Evolutionary conservation across 2,113 vertebrate genomes (phyloP).

Genomic region (Pygoscelis adeliae): DNA sequence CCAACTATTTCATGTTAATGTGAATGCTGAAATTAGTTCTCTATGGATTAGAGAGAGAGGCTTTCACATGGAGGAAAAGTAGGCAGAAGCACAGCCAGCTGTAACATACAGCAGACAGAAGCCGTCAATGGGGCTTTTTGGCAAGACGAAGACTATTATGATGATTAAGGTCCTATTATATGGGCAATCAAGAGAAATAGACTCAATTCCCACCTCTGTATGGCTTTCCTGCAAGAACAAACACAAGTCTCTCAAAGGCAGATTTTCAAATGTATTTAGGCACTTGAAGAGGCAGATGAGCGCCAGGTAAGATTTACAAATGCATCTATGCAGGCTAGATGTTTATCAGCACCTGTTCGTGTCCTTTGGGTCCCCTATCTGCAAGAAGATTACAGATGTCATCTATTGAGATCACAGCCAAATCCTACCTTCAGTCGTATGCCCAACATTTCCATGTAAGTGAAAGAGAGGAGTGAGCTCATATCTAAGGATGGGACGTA

Average conservation of each 20-base stretch:
- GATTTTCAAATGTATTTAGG: background rate
- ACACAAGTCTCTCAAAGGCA: background rate
- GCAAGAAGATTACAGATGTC: background rate
- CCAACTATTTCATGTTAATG: background rate
- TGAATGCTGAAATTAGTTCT: background rate
- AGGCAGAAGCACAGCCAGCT: background rate
- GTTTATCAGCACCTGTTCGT: background rate
- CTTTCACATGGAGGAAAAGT: background rate
- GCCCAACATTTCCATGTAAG: slow-evolving; percentile 8
- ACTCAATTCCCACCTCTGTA: background rate
- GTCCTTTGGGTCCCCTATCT: background rate
- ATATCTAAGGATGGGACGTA: slow-evolving; percentile 31
- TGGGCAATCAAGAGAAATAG: background rate
- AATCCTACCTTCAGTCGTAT: background rate
- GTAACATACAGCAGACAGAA: background rate
- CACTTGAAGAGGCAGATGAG: background rate
- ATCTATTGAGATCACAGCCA: slow-evolving; percentile 19
- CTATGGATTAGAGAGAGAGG: background rate
- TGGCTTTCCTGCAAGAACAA: background rate
- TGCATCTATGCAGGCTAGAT: background rate
- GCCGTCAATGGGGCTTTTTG: background rate
- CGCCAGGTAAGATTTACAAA: background rate
- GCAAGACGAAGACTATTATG: background rate
- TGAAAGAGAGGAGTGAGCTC: slow-evolving; percentile 15
- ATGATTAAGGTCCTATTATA: background rate